These are phyloP conservation scores for Clostera curtula DNA, from an alignment of 2,888 invertebrate species.

Conservation along the genomic window DNA sequence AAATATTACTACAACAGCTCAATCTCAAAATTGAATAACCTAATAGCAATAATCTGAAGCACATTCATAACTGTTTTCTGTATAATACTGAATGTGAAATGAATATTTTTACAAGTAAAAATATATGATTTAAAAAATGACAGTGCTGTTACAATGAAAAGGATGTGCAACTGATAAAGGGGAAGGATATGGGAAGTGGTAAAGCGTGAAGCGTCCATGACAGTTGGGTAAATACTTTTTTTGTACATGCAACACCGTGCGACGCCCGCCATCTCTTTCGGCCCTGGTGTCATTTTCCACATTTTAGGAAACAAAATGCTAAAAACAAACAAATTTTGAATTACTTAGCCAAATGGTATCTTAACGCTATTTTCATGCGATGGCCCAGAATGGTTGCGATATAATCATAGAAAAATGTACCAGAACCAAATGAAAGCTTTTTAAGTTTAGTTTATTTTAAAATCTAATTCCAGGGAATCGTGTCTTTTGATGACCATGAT, in stretches of 20 bases:
- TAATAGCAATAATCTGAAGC: no score
- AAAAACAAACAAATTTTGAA: constrained; percentile 51
- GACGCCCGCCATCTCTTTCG: constrained; percentile 62
- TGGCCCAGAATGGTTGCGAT: no score
- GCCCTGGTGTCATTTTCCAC: constrained; percentile 69
- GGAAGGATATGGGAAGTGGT: constrained; percentile 17
- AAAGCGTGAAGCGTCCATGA: constrained; percentile 35
- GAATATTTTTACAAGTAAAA: constrained; percentile 12
- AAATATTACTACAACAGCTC: no score
- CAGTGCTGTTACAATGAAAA: constrained; percentile 15
- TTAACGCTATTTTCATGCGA: constrained; percentile 15
- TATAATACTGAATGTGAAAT: no score
- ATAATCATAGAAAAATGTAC: constrained; percentile 64
- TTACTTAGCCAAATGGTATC: constrained; percentile 20
- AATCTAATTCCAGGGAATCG: no score
- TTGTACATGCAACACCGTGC: constrained; percentile 54
- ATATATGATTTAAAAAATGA: constrained; percentile 21
- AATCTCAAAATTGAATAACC: no score
- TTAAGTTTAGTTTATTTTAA: no score
- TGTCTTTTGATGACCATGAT: no score
- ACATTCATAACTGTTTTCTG: no score
- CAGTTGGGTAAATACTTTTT: constrained; percentile 11
- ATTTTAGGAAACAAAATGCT: constrained; percentile 48
- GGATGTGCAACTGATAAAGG: no score
- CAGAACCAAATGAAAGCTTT: constrained; percentile 58